phyloP scores from a whole-genome alignment of 2,113 vertebrate species.

The Melospiza melodia region DNA sequence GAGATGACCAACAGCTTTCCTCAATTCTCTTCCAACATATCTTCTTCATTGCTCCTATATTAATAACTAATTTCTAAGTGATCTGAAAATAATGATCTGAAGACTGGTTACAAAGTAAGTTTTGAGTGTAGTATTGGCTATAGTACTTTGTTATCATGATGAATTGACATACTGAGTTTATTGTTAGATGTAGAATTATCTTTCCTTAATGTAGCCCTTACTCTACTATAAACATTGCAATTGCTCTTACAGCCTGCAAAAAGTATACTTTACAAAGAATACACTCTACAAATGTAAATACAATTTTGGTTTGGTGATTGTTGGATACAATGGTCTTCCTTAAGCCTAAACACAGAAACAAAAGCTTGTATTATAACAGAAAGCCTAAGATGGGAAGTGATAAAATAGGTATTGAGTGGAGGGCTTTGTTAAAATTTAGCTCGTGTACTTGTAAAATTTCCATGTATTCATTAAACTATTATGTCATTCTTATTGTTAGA shows the following conservation, averaged over 20 bases:
- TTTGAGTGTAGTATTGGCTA: neutral
- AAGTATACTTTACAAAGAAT: conserved; percentile 71
- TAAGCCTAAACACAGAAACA: conserved; percentile 83
- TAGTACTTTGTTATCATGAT: neutral
- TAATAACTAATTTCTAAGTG: neutral
- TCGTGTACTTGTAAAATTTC: conserved; percentile 90
- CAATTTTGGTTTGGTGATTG: conserved; percentile 69
- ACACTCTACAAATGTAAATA: conserved; percentile 78
- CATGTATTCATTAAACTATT: conserved; percentile 91
- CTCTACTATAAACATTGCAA: conserved; percentile 51
- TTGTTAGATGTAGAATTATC: conserved; percentile 54
- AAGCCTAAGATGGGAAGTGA: conserved; percentile 89
- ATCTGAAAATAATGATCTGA: neutral
- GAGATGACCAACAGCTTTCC: neutral
- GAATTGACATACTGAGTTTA: neutral
- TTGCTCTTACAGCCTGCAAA: conserved; percentile 59
- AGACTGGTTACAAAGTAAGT: neutral
- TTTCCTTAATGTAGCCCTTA: conserved; percentile 42
- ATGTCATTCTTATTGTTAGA: conserved; percentile 92
- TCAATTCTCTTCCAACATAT: neutral
- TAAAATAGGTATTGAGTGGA: conserved; percentile 87
- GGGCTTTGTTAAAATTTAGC: conserved; percentile 82
- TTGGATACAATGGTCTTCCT: conserved; percentile 81
- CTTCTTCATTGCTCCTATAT: neutral
- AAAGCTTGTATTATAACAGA: conserved; percentile 84